Conservation (phyloP, 2,113 vertebrate species). For the Bambusicola thoracicus region DNA sequence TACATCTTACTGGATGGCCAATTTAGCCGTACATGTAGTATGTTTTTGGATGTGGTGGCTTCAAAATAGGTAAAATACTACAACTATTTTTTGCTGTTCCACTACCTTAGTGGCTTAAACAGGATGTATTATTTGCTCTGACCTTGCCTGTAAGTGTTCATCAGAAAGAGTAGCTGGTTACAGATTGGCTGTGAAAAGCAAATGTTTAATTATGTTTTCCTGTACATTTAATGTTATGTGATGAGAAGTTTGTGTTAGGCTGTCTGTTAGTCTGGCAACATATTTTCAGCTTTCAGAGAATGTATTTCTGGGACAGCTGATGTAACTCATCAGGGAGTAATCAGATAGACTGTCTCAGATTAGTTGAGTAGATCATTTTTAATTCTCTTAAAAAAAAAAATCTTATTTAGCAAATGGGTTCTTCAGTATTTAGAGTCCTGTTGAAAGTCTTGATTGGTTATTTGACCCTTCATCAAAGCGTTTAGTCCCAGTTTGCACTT, state of each 20-base stretch:
- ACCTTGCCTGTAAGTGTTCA: neutral
- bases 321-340: conserved; percentile 14
- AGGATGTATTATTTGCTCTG: neutral
- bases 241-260: neutral
- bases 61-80: neutral
- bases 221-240: neutral
- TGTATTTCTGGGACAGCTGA: conserved; percentile 8
- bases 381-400: neutral
- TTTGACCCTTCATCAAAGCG: neutral
- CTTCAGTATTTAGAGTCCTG: neutral
- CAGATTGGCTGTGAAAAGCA: neutral
- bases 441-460: neutral
- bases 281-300: neutral
- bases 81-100: neutral
- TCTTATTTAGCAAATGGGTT: neutral
- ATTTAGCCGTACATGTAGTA: neutral
- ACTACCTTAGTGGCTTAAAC: neutral
- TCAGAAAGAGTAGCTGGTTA: neutral
- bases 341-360: conserved; percentile 17
- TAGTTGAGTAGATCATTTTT: neutral
- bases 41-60: neutral
- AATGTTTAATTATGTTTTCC: neutral
- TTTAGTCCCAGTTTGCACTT: neutral
- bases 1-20: neutral
- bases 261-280: neutral